phyloP scores from a whole-genome alignment of 2,113 vertebrate species.

The Pelobates fuscus region DNA sequence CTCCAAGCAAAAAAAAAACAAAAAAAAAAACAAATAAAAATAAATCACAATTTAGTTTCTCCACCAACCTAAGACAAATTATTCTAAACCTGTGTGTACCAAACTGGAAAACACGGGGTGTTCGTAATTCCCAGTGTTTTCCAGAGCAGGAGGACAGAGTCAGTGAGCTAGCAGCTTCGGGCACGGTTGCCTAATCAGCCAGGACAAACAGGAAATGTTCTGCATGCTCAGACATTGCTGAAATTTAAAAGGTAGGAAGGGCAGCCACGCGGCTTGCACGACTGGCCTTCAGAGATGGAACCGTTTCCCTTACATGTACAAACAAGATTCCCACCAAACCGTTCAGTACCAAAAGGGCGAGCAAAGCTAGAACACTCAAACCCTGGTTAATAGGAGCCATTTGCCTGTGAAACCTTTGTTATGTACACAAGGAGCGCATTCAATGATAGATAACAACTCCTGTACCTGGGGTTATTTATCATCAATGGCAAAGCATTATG shows the following conservation, averaged over 20 bases:
- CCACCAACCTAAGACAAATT: too few relatives aligned
- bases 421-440: too few relatives aligned
- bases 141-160: too few relatives aligned
- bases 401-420: too few relatives aligned
- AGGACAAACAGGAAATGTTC: conserved; percentile 37
- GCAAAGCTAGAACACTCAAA: not conserved
- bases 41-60: too few relatives aligned
- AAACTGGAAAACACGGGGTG: too few relatives aligned
- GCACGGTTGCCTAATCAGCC: conserved; percentile 6
- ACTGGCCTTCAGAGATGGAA: not conserved
- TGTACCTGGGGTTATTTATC: not conserved
- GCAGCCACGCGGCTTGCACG: not conserved
- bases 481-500: not conserved
- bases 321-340: not conserved
- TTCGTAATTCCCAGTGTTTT: too few relatives aligned
- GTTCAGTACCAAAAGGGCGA: not conserved
- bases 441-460: not conserved
- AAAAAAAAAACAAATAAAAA: too few relatives aligned
- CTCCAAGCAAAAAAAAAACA: too few relatives aligned
- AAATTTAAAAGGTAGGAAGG: not conserved
- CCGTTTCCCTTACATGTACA: not conserved
- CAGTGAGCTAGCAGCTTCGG: too few relatives aligned
- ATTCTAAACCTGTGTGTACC: too few relatives aligned
- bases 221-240: conserved; percentile 30
- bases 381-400: too few relatives aligned